phyloP scores from a whole-genome alignment of 2,113 vertebrate genomes.

The Ascaphus truei region DNA sequence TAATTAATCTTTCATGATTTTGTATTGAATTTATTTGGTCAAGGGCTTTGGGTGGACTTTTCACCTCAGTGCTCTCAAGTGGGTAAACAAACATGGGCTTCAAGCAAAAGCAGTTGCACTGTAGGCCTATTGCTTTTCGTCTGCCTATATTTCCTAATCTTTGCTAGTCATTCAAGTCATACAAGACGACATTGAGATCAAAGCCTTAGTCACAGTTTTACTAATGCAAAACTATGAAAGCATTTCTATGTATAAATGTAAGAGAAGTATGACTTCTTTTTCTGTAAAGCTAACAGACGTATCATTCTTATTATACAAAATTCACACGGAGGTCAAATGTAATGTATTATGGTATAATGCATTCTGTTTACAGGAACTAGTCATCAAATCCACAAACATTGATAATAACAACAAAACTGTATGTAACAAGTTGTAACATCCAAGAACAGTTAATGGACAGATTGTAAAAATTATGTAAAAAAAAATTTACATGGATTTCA shows the following conservation, averaged over 20 bases:
- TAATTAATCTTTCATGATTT: constrained; percentile 62
- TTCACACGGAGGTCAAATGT: constrained; percentile 41
- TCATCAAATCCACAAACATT: too few species aligned
- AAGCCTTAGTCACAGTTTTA: constrained; percentile 49
- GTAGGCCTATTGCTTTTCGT: constrained; percentile 39
- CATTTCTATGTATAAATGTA: constrained; percentile 24
- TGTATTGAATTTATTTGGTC: constrained; percentile 57
- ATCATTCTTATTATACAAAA: constrained; percentile 42
- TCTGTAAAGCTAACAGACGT: constrained; percentile 46
- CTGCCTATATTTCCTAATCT: constrained; percentile 45
- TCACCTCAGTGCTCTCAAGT: constrained; percentile 65
- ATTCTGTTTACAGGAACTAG: too few species aligned
- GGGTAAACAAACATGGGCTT: constrained; percentile 53
- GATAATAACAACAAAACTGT: too few species aligned
- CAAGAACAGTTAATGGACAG: too few species aligned
- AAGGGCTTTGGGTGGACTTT: constrained; percentile 64
- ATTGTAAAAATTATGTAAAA: too few species aligned
- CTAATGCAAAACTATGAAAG: constrained; percentile 45
- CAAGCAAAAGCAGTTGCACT: constrained; percentile 42
- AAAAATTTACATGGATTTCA: too few species aligned
- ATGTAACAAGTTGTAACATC: too few species aligned
- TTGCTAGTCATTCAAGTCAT: constrained; percentile 47
- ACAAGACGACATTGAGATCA: constrained; percentile 51
- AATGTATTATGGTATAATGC: constrained; percentile 47
- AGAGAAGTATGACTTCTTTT: constrained; percentile 40